Conservation (phyloP, 2,797 vertebrate genomes). For the Phaenicophaeus curvirostris region DNA sequence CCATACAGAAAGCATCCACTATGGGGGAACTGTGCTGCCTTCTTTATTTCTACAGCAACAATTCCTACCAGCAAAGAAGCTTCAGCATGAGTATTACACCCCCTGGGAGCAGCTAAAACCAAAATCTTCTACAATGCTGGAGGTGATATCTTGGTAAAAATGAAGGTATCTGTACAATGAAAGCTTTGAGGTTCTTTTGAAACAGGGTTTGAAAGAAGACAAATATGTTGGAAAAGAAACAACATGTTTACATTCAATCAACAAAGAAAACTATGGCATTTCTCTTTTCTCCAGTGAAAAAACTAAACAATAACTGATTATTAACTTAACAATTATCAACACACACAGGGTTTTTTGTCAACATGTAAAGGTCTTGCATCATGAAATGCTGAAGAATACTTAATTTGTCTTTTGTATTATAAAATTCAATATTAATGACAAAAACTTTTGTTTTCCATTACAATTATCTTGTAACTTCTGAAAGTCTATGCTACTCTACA, state of each 20-base stretch:
- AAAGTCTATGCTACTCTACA: background rate
- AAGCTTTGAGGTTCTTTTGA: background rate
- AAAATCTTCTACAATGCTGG: background rate
- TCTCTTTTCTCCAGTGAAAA: background rate
- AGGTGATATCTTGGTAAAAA: background rate
- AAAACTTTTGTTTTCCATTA: slow-evolving; percentile 25
- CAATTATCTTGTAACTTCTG: background rate
- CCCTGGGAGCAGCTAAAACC: background rate
- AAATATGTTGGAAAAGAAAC: background rate
- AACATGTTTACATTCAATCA: background rate
- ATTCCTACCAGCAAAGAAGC: background rate
- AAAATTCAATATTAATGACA: slow-evolving; percentile 52
- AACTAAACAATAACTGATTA: background rate
- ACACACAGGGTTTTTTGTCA: background rate
- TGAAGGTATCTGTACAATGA: background rate
- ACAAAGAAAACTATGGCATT: background rate
- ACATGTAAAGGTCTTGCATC: background rate
- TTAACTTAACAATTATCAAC: background rate
- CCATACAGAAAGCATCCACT: background rate
- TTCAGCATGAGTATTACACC: background rate
- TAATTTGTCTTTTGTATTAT: background rate
- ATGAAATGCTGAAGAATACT: background rate
- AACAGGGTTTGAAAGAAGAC: background rate
- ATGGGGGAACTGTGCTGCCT: background rate
- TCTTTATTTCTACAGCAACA: background rate